phyloP scores from a whole-genome alignment of 1,140 invertebrate species.

The Zaprionus gabonicus region DNA sequence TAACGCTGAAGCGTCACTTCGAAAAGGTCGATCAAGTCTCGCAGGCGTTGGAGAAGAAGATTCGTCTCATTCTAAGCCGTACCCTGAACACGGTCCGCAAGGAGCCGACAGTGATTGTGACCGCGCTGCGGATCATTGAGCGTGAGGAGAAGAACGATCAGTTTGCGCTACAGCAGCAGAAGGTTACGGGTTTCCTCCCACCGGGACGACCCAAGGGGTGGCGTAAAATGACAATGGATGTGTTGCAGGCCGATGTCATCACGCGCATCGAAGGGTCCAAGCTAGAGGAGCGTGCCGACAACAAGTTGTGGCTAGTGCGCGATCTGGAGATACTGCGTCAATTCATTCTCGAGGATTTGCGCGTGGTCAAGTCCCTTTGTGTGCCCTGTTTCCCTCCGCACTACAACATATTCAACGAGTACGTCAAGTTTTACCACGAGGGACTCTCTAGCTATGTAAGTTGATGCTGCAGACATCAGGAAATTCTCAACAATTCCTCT shows the following conservation, averaged over 20 bases:
- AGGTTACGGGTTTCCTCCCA: slow-evolving; percentile 94
- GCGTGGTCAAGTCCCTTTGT: slow-evolving; percentile 96
- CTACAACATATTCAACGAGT: slow-evolving; percentile 96
- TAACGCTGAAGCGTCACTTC: slow-evolving; percentile 97
- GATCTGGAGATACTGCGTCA: slow-evolving; percentile 91
- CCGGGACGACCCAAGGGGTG: slow-evolving; percentile 97
- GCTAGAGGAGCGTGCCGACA: slow-evolving; percentile 94
- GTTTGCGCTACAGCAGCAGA: slow-evolving; percentile 91
- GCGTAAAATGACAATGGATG: slow-evolving; percentile 93
- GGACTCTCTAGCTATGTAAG: slow-evolving; percentile 93
- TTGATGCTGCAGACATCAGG: slow-evolving; percentile 37
- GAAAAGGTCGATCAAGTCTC: slow-evolving; percentile 97
- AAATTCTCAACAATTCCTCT: neutral
- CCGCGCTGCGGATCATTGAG: slow-evolving; percentile 97
- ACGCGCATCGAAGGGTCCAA: slow-evolving; percentile 95
- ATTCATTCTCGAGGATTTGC: slow-evolving; percentile 95
- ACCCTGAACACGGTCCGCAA: slow-evolving; percentile 97
- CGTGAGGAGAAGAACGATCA: slow-evolving; percentile 96
- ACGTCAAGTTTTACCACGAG: slow-evolving; percentile 97
- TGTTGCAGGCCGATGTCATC: slow-evolving; percentile 93
- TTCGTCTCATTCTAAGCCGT: slow-evolving; percentile 94
- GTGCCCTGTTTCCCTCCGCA: slow-evolving; percentile 98
- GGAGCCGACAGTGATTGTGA: slow-evolving; percentile 98
- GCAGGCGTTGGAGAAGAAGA: slow-evolving; percentile 94
- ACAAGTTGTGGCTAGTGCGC: slow-evolving; percentile 98